Percentiles rank a stretch among this genome's conserved stretches.
These are phyloP conservation scores for Diogma glabrata DNA, from an alignment of 2,888 invertebrate species.

Conservation along the genomic window DNA sequence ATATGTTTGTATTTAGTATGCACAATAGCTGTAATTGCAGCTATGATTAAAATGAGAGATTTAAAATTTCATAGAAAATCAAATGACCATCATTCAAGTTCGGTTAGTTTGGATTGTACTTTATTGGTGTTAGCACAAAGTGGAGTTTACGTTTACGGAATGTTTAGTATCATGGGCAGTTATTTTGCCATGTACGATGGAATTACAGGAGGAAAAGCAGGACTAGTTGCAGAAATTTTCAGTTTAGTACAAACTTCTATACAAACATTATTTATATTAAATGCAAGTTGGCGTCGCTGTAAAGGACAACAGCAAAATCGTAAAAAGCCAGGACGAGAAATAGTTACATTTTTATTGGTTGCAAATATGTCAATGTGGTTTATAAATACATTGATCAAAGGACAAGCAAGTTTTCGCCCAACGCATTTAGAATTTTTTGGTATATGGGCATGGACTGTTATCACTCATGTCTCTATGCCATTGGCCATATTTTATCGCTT, in stretches of 20 bases:
- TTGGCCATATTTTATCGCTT: slow-evolving; percentile 82
- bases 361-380: slow-evolving; percentile 80
- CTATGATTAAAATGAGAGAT: slow-evolving; percentile 52
- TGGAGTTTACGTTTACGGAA: slow-evolving; percentile 77
- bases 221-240: slow-evolving; percentile 60
- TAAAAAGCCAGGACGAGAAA: slow-evolving; percentile 70
- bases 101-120: slow-evolving; percentile 55
- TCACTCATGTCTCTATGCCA: slow-evolving; percentile 81
- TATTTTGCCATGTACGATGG: slow-evolving; percentile 34
- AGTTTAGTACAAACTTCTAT: slow-evolving; percentile 66
- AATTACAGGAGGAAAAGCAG: slow-evolving; percentile 42
- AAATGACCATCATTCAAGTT: slow-evolving; percentile 30
- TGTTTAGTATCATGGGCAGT: slow-evolving; percentile 68
- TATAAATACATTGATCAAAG: slow-evolving; percentile 74
- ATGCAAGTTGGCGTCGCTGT: slow-evolving; percentile 63
- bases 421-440: slow-evolving; percentile 74
- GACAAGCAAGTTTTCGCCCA: slow-evolving; percentile 69
- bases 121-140: slow-evolving; percentile 77
- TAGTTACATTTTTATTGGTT: slow-evolving; percentile 72
- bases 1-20: slow-evolving; percentile 58
- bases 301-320: slow-evolving; percentile 55
- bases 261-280: slow-evolving; percentile 68
- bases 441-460: slow-evolving; percentile 83
- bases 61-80: slow-evolving; percentile 45
- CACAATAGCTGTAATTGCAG: slow-evolving; percentile 49